These are phyloP conservation scores for Taphrorychus bicolor DNA, from an alignment of 2,888 invertebrate genomes.

Conservation along the genomic window DNA sequence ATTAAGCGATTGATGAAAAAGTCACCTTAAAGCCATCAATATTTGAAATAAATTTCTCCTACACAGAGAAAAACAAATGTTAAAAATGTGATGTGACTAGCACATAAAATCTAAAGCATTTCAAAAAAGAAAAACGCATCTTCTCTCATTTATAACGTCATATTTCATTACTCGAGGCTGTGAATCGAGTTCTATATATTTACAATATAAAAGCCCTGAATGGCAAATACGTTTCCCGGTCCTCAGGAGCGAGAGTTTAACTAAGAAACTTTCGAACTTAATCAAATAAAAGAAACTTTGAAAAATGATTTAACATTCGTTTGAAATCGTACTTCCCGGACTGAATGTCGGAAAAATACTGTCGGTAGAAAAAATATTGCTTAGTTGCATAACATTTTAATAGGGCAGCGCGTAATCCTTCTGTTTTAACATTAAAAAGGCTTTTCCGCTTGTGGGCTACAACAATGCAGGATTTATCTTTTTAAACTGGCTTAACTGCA, in stretches of 20 bases:
- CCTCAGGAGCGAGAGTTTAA: slow-evolving; percentile 10
- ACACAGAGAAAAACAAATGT: too few species aligned
- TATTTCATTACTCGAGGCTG: not conserved
- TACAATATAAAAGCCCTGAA: slow-evolving; percentile 14
- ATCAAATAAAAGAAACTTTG: slow-evolving; percentile 24
- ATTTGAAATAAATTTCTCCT: too few species aligned
- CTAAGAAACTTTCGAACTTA: slow-evolving; percentile 19
- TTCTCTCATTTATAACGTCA: slow-evolving; percentile 5
- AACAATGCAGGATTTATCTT: slow-evolving; percentile 24
- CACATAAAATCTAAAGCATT: too few species aligned
- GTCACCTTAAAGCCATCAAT: too few species aligned
- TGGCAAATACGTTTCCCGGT: slow-evolving; percentile 16
- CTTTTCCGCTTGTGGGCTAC: not conserved
- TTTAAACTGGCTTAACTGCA: slow-evolving; percentile 20
- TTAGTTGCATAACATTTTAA: slow-evolving; percentile 18
- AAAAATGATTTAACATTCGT: slow-evolving; percentile 24
- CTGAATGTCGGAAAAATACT: slow-evolving; percentile 8
- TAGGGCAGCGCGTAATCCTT: slow-evolving; percentile 22
- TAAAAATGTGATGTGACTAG: too few species aligned
- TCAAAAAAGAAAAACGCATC: not conserved
- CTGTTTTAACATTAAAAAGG: slow-evolving; percentile 16
- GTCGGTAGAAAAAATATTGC: slow-evolving; percentile 14
- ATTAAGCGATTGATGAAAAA: too few species aligned
- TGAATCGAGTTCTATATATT: slow-evolving; percentile 8
- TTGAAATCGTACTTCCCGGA: not conserved